Evolutionary conservation across 2,797 vertebrate species (phyloP), one percentile per base, ranked within the genome.

Genomic region (Balearica regulorum): DNA sequence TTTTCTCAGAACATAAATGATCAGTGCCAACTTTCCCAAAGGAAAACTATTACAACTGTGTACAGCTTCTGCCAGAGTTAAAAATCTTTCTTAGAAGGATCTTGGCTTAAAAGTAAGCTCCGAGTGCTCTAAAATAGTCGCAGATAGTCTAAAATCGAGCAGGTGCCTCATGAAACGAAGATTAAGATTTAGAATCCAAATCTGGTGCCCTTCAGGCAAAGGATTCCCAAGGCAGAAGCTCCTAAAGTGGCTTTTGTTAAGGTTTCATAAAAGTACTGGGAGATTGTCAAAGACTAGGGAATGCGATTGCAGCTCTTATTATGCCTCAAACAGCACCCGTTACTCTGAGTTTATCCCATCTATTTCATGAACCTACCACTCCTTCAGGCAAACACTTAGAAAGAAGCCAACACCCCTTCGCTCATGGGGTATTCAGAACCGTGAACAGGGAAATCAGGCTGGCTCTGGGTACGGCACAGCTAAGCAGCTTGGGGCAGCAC

Each of bases 1-100:
- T 83, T 84, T 95, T 89, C 80, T 94, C 51, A 95, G 92, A 96
- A 96, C 87, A 79, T 65, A 95, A 87, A 76, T 55, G 84, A 97
- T 86, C 83, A 91, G 83, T 68, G 73, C 58, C 83, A 90, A 39
- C 69, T 81, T 93, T 95, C 93, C 94, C 87, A 91, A 87, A 96
- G 90, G 93, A 89, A 85, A 94, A 89, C 81, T 83, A 93, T 48
- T 95, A 90, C 90, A 94, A 83, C 61, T 58, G 75, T 86, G 72
- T 92, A 97, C 66, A 91, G 87, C 75, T 85, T 93, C 93, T 93
- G 82, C 61, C 33, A 33, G 76, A 96, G 72, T 90, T 83, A 75
- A 93, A 93, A 91, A 90, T 49, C 62, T 87, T 92, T 91, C 89
- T 87, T 92, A 76, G 92, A 95, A 95, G 57, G 92, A 90, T 87